Evolutionary conservation across 2,113 vertebrate genomes (phyloP).

Genomic region (Rhynchomys soricoides): DNA sequence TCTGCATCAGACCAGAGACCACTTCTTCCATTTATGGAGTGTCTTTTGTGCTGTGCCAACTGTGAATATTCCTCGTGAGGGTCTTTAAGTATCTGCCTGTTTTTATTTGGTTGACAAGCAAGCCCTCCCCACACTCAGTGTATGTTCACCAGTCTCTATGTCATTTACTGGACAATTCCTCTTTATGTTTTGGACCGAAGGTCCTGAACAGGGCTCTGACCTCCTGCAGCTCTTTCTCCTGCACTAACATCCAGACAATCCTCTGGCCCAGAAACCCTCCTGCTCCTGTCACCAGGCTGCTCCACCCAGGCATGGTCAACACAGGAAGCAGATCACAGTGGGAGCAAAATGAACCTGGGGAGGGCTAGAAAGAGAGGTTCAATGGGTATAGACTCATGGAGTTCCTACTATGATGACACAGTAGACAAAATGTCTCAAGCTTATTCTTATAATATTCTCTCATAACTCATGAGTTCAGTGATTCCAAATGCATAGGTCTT

Average conservation of each 20-base stretch:
- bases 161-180: constrained; percentile 64
- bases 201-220: constrained; percentile 90
- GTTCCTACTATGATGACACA: neutral
- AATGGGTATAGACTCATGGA: neutral
- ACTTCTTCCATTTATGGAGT: neutral
- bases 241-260: constrained; percentile 88
- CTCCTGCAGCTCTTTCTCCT: constrained; percentile 89
- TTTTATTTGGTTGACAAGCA: neutral
- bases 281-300: constrained; percentile 94
- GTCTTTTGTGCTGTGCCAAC: rapidly evolving
- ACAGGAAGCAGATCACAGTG: neutral
- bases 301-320: constrained; percentile 85
- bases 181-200: constrained; percentile 78
- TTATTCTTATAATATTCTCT: neutral
- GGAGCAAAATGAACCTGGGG: neutral
- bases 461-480: neutral
- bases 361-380: neutral
- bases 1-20: too few species aligned
- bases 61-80: neutral
- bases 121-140: rapidly evolving
- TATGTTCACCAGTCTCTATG: rapidly evolving
- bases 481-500: neutral
- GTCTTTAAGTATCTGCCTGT: neutral
- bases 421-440: neutral
- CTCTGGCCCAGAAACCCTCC: constrained; percentile 92